These are phyloP conservation scores for Todus mexicanus DNA, from an alignment of 2,797 vertebrate species.

Conservation along the genomic window DNA sequence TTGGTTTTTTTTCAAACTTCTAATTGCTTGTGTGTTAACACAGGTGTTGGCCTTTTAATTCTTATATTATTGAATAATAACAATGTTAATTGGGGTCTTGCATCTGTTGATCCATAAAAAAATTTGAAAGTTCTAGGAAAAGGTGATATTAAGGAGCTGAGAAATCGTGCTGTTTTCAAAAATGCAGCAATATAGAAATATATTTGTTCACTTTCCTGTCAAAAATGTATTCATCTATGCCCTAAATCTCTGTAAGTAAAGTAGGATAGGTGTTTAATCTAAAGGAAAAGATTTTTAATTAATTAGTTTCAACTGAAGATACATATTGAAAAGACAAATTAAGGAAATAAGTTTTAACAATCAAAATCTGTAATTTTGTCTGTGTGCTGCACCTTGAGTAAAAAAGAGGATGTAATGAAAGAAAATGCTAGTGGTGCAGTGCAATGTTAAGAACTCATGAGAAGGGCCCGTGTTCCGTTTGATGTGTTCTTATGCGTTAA, in stretches of 20 bases:
- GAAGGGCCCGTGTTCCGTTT: neutral
- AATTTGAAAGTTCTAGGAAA: neutral
- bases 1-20: neutral
- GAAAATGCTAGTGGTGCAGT: neutral
- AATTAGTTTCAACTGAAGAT: neutral
- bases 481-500: neutral
- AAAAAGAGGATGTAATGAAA: neutral
- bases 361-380: neutral
- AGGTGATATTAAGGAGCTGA: neutral
- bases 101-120: neutral
- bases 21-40: neutral
- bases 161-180: neutral
- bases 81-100: neutral
- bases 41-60: neutral
- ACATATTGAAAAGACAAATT: neutral
- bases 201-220: neutral
- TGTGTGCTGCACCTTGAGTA: neutral
- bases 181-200: neutral
- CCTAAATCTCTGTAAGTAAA: neutral
- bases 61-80: neutral
- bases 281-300: neutral
- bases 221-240: neutral
- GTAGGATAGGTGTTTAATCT: neutral
- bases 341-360: neutral
- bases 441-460: neutral